Base-by-base conservation (phyloP, 1,140 invertebrate species). In the Drosophila serrata region DNA sequence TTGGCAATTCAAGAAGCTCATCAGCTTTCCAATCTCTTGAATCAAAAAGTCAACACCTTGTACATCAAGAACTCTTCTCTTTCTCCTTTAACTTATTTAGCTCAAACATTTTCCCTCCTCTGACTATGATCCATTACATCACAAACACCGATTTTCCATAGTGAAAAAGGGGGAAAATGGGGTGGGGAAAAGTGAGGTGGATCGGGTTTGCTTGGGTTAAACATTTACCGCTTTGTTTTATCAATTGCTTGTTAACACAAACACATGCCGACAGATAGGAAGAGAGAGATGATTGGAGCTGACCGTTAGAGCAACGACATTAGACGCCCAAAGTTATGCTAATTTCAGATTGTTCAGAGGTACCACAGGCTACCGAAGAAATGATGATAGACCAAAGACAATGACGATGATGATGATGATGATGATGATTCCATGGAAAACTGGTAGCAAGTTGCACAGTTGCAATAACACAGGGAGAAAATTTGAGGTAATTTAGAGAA, bases 271-370 rank as follows among this genome's bases (percentile, higher is more conserved):
- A 27, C 48, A 40, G 15, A 48, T 35, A 11, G 13, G n/a, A n/a
- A 22, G 31, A 37, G 31, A 53, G 31, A 51, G 68, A 46, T 65
- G 73, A 75, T 75, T 75, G 70, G 37, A 75, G 70, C 42, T 69
- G 74, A 78, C 75, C 75, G 75, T 78, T 78, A 78, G 75, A 70
- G 43, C 37, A 49, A 46, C 48, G 64, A 78, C 64, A 70, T 63
- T 78, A 63, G 75, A 64, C 53, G 76, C 75, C 76, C 58, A 79
- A 79, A 79, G 65, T 78, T 79, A 79, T 79, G 76, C 76, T 79
- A 79, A 79, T 79, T 79, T 64, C 42, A 39, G 68, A 58, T 67
- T 63, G 58, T 45, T 72, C 42, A 45, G 46, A 45, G 31, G 17
- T 17, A 49, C 31, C 12, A 56, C 61, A 62, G 75, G 45, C 64